Evolutionary conservation across 2,797 vertebrate species (phyloP).

Genomic region (Myotis planiceps): DNA sequence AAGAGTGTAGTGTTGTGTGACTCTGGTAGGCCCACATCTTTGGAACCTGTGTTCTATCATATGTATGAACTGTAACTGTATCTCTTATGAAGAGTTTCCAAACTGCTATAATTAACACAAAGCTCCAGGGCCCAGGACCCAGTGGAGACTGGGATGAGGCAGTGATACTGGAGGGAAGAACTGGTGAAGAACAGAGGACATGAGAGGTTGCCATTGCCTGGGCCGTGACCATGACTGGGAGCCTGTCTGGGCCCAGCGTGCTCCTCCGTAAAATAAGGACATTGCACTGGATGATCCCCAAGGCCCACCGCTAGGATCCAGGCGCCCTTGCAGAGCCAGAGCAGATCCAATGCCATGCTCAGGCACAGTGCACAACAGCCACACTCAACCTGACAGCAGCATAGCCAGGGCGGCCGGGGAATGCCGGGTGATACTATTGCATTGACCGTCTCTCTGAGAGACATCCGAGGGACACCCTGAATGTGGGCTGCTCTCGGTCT

Average conservation of each 20-base stretch:
- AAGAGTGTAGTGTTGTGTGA: not conserved
- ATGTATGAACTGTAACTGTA: not conserved
- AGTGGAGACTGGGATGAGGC: not conserved
- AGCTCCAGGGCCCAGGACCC: not conserved
- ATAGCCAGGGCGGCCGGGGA: not conserved
- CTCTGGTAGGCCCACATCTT: not conserved
- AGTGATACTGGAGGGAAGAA: not conserved
- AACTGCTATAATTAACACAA: not conserved
- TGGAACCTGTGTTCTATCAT: not conserved
- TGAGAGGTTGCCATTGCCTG: not conserved
- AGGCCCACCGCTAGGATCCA: not conserved
- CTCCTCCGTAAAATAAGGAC: not conserved
- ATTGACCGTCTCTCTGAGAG: not conserved
- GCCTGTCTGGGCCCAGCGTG: not conserved
- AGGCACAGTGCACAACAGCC: not conserved
- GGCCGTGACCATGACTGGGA: not conserved
- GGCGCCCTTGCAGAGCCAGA: not conserved
- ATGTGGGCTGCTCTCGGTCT: not conserved
- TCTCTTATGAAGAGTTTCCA: conserved; percentile 28
- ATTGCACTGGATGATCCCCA: not conserved
- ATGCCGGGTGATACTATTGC: not conserved
- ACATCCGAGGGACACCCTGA: not conserved
- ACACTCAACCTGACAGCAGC: not conserved
- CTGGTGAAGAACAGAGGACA: not conserved
- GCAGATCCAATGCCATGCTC: not conserved